Conservation (phyloP, 2,797 vertebrate genomes). For the Muraenolepis orangiensis region DNA sequence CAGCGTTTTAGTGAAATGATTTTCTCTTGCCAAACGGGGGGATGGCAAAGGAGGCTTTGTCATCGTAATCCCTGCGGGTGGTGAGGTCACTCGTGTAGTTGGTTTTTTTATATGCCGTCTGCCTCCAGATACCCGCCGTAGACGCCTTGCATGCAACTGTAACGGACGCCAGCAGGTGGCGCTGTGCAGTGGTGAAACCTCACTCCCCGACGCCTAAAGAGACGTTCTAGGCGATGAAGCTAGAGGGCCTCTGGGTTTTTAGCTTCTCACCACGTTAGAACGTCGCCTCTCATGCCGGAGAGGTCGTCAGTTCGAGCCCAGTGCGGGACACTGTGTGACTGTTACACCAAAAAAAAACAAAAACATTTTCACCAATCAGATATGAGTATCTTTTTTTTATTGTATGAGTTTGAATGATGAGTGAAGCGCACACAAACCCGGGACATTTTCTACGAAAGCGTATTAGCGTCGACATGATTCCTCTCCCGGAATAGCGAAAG, state of each 20-base stretch:
- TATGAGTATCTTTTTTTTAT: too few species aligned
- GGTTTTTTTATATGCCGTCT: conserved; percentile 33
- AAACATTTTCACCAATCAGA: too few species aligned
- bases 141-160: neutral
- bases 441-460: neutral
- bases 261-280: too few species aligned
- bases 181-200: too few species aligned
- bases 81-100: conserved; percentile 56
- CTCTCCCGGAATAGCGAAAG: neutral
- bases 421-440: neutral
- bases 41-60: conserved; percentile 47
- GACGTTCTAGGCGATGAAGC: too few species aligned
- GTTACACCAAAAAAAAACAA: neutral
- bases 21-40: conserved; percentile 45
- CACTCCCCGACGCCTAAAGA: too few species aligned
- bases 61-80: conserved; percentile 52
- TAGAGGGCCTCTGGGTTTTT: too few species aligned
- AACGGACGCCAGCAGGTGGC: too few species aligned
- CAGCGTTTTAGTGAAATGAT: conserved; percentile 60
- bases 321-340: too few species aligned
- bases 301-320: too few species aligned
- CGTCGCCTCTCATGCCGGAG: too few species aligned
- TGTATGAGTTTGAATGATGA: neutral
- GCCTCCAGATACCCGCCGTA: neutral
- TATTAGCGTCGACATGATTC: neutral